Base-by-base conservation (phyloP, 2,888 invertebrate species). In the Harpalus rubripes region DNA sequence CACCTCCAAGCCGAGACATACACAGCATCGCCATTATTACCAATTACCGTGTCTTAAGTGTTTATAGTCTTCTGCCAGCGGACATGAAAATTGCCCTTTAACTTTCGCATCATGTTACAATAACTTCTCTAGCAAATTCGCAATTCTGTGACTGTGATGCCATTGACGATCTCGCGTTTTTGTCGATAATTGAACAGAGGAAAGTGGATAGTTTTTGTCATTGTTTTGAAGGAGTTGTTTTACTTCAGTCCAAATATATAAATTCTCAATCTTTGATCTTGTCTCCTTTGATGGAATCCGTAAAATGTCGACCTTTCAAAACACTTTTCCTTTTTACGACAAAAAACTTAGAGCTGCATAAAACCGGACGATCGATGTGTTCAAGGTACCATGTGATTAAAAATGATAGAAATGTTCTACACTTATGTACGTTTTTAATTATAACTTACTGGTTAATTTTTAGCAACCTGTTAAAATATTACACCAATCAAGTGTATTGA, bases 21-120 rank as follows among this genome's bases (percentile, higher is more conserved):
- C 84, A 84, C 58, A 78, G 78, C 80, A 85, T 85, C 80, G 85
- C 85, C 85, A 80, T 85, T 85, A 85, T 85, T 85, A 85, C 85
- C 85, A 85, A 85, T 85, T 85, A 85, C 79, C 68, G 85, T 80
- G 79, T 85, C 85, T 85, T 79, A 80, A 85, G 85, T 85, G 85
- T 85, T 85, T 84, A 84, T 84, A 78, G 84, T 84, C 83, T 83
- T 74, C 72, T 82, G 82, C 82, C 72, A 63, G 78, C 84, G 65
- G 78, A 84, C 84, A 84, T 78, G 84, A 84, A 84, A 84, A 84
- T 84, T 84, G 84, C 84, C 78, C 84, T 78, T 84, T 63, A 84
- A 63, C 78, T 78, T 78, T 63, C 84, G 84, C 63, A 78, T 84
- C 84, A 84, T 84, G 84, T 84, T 82, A 72, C 72, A 82, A 82